Evolutionary conservation across 2,797 vertebrate species (phyloP).

Genomic region (Pseudochirops corinnae): DNA sequence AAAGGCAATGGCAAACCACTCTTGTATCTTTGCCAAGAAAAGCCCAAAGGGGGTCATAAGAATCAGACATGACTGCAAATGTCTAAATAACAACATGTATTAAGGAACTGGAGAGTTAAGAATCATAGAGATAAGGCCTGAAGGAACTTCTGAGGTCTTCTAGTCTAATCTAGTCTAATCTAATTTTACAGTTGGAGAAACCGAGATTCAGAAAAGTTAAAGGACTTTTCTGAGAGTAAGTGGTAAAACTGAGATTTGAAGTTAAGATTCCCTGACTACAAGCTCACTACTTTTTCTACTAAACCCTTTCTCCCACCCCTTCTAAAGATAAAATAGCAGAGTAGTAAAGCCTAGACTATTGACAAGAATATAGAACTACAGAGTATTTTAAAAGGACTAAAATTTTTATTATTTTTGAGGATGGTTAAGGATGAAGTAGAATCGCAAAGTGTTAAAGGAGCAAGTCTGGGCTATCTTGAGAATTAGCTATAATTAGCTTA

Average conservation of each 20-base stretch:
- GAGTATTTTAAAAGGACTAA: neutral
- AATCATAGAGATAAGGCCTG: neutral
- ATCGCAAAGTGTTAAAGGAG: neutral
- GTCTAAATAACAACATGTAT: neutral
- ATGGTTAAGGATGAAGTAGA: neutral
- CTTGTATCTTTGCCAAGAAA: neutral
- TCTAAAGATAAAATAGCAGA: neutral
- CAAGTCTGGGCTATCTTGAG: neutral
- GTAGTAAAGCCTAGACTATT: neutral
- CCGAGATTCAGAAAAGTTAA: neutral
- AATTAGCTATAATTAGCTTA: slow-evolving; percentile 23
- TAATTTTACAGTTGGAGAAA: neutral
- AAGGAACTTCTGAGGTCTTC: neutral
- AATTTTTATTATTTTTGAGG: neutral
- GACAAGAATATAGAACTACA: neutral
- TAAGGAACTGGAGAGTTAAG: neutral
- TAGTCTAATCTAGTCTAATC: neutral
- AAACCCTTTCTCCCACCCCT: neutral
- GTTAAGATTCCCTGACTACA: no score
- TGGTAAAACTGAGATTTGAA: no score
- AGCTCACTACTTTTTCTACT: neutral
- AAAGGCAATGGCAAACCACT: neutral
- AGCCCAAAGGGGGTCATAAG: neutral
- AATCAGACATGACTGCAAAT: neutral
- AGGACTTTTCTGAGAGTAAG: neutral